Base-by-base conservation (phyloP, 2,888 invertebrate genomes). In the Tridacna crocea region DNA sequence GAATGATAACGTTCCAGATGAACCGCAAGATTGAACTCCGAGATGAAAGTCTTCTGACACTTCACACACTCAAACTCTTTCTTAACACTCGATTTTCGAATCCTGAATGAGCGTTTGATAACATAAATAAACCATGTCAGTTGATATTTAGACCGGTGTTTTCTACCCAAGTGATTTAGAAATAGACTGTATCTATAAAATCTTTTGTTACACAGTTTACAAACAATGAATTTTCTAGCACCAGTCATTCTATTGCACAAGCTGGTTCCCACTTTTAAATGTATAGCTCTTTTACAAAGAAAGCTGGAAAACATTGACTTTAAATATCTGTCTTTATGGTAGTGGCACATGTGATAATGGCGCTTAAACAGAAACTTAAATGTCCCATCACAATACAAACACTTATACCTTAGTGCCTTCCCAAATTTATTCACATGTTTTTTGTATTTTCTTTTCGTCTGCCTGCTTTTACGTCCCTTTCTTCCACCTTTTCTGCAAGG, bases 131-230 rank as follows among this genome's bases (percentile, higher is more conserved):
- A 70, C 70, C 70, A 70, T 15, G 70, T 47, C 22, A 26, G 22
- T 51, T 70, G 48, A 0, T 13, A 70, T 26, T n/a, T n/a, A 8
- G 70, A 46, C 13, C 19, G 17, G 51, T 70, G 70, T 10, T n/a
- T 47, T 51, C 22, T 48, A 70, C 48, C 19, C 51, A 19, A 70
- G 26, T 70, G 70, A 26, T 19, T 51, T 12, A 51, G 24, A 51
- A 70, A 70, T n/a, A 51, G 70, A 51, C 70, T 70, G 51, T 70
- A 47, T 51, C 46, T 70, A 19, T n/a, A 24, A 51, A 51, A 70
- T 26, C 26, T 48, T 51, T n/a, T 70, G 24, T 22, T 48, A 51
- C 70, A 70, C 70, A 70, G 26, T 12, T 24, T 48, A 19, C 70
- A 70, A 10, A 51, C n/a, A 26, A 51, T 10, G 0, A 51, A 22